phyloP scores from a whole-genome alignment of 2,888 invertebrate species.

The Rhamphomyia laevipes region DNA sequence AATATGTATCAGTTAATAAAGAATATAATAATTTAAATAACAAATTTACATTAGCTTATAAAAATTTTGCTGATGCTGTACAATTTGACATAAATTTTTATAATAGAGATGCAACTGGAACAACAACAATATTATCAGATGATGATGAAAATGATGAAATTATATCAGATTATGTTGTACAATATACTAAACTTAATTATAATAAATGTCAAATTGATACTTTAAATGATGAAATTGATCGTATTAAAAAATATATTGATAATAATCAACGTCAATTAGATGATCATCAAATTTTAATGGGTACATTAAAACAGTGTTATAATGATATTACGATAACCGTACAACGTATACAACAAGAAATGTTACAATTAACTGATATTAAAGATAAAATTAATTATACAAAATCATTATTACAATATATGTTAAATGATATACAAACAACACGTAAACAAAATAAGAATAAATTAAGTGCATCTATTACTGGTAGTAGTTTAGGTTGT shows the following conservation, averaged over 20 bases:
- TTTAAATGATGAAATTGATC: constrained; percentile 26
- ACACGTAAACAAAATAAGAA: neutral
- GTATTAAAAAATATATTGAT: constrained; percentile 23
- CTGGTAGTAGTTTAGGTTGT: neutral
- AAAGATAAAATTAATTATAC: constrained; percentile 34
- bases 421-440: constrained; percentile 25
- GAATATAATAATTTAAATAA: constrained; percentile 23
- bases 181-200: constrained; percentile 27
- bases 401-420: constrained; percentile 26
- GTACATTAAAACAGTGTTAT: constrained; percentile 29
- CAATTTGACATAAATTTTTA: constrained; percentile 27
- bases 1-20: constrained; percentile 21
- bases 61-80: constrained; percentile 24
- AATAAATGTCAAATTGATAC: constrained; percentile 26
- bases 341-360: constrained; percentile 30
- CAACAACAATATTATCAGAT: neutral
- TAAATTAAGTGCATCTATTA: neutral
- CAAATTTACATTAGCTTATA: constrained; percentile 23
- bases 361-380: constrained; percentile 29
- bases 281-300: constrained; percentile 28
- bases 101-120: constrained; percentile 20
- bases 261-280: constrained; percentile 22
- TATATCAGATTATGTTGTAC: constrained; percentile 29
- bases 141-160: constrained; percentile 24
- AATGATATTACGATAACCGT: constrained; percentile 25